A percentile compares a stretch with the other conserved stretches of the same genome.
Evolutionary conservation across 2,888 invertebrate genomes (phyloP).

Genomic region (Chironomus riparius): DNA sequence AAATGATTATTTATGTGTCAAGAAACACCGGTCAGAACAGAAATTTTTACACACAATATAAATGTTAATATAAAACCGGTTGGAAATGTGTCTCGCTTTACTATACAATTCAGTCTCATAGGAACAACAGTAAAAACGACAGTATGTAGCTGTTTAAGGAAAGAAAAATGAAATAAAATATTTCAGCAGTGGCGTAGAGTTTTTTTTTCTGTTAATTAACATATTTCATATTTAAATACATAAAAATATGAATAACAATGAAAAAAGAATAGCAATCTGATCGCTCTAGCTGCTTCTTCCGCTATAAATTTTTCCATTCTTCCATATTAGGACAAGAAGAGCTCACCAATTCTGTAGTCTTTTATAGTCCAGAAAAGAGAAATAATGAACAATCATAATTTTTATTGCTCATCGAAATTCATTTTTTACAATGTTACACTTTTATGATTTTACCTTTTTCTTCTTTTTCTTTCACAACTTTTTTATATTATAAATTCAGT

Average conservation of each 20-base stretch:
- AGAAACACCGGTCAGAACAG: conserved; percentile 15
- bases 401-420: neutral
- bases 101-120: neutral
- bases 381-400: neutral
- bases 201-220: neutral
- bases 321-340: no score
- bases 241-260: neutral
- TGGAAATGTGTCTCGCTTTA: conserved; percentile 9
- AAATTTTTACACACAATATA: conserved; percentile 17
- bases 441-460: neutral
- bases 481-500: no score
- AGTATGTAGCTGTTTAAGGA: neutral
- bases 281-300: neutral
- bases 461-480: no score
- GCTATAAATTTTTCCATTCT: neutral
- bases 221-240: neutral
- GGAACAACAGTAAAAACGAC: neutral
- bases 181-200: conserved; percentile 2
- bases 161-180: neutral
- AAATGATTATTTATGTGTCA: conserved; percentile 19
- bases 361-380: neutral
- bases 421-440: neutral
- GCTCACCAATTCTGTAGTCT: no score
- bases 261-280: neutral
- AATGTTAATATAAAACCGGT: conserved; percentile 22